phyloP scores from a whole-genome alignment of 2,888 invertebrate species.

The Nomada fucata region DNA sequence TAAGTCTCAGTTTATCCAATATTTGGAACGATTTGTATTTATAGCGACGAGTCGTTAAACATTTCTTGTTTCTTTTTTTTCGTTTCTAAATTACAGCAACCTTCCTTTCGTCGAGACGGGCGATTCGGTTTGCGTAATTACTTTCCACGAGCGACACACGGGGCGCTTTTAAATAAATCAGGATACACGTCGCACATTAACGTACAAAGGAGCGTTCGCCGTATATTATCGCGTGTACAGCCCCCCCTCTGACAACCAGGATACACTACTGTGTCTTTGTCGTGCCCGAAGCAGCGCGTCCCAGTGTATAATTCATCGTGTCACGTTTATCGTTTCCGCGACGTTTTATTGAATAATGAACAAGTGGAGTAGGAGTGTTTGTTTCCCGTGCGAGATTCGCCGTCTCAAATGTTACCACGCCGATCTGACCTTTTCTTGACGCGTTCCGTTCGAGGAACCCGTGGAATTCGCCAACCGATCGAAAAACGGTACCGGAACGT shows the following conservation, averaged over 20 bases:
- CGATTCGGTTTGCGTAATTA: conserved; percentile 50
- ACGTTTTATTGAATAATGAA: conserved; percentile 58
- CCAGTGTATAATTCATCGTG: conserved; percentile 55
- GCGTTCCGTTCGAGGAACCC: too few relatives aligned
- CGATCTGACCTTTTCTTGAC: too few relatives aligned
- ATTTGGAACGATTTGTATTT: too few relatives aligned
- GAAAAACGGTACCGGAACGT: too few relatives aligned
- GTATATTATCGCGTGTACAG: conserved; percentile 50
- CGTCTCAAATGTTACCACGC: not conserved
- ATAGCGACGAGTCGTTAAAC: too few relatives aligned
- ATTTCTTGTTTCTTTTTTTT: not conserved
- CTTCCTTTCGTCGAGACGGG: conserved; percentile 24
- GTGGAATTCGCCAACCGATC: too few relatives aligned
- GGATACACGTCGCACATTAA: conserved; percentile 51
- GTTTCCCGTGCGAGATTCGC: conserved; percentile 17
- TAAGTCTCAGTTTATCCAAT: too few relatives aligned
- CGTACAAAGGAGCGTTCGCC: conserved; percentile 48
- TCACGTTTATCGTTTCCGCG: conserved; percentile 59
- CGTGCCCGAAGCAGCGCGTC: conserved; percentile 51
- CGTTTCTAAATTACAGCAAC: not conserved
- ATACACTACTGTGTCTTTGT: conserved; percentile 58
- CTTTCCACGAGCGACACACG: conserved; percentile 30
- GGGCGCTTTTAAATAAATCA: conserved; percentile 54
- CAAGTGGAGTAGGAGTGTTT: conserved; percentile 23
- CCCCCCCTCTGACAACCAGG: conserved; percentile 43